Evolutionary conservation across 2,113 vertebrate species (phyloP).

Genomic region (Isichthys henryi): DNA sequence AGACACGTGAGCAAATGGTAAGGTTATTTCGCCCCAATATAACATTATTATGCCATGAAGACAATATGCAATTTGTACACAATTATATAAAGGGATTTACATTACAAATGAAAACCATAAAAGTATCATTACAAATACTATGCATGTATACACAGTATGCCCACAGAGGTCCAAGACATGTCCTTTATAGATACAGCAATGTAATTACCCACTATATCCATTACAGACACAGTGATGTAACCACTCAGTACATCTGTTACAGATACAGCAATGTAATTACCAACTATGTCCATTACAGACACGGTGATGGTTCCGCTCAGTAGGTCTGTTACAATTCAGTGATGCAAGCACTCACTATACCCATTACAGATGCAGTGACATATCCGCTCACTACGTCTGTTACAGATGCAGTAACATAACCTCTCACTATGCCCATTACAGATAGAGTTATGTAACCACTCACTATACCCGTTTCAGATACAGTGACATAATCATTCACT

Average conservation of each 20-base stretch:
- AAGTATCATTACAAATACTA: not conserved
- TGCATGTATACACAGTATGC: not conserved
- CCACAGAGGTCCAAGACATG: not conserved
- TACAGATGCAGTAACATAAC: too few relatives aligned
- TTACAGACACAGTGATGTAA: not conserved
- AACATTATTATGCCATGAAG: not conserved
- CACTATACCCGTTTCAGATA: too few relatives aligned
- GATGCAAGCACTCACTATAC: too few relatives aligned
- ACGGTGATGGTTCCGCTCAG: too few relatives aligned
- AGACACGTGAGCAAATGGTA: not conserved
- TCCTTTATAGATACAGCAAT: not conserved
- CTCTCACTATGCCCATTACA: not conserved
- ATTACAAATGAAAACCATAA: not conserved
- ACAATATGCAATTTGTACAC: not conserved
- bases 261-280: not conserved
- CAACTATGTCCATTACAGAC: too few relatives aligned
- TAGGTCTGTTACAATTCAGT: too few relatives aligned
- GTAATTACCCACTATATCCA: not conserved
- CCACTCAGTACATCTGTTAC: not conserved
- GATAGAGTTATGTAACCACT: too few relatives aligned
- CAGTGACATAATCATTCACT: not conserved
- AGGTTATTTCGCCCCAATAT: not conserved
- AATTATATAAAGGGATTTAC: not conserved
- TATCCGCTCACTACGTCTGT: too few relatives aligned
- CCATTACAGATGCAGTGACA: too few relatives aligned